Base-by-base conservation (phyloP, 2,113 vertebrate genomes). In the Peromyscus leucopus region DNA sequence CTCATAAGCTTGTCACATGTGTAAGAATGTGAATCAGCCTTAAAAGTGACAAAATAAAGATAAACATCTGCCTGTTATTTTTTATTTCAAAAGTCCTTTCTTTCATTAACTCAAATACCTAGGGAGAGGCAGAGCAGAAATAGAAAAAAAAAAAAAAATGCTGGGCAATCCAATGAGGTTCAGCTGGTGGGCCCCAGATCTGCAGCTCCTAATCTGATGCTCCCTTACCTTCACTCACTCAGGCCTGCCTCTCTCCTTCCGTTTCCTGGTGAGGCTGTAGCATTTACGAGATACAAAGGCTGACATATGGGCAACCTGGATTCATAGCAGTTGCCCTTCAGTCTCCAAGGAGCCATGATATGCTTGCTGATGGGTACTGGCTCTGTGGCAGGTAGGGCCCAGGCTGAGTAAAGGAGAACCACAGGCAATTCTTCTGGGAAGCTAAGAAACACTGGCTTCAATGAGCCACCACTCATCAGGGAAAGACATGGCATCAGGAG, bases 11-110 rank as follows among this genome's bases (percentile, higher is more conserved):
- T 51, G 46, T 55, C 51, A 75, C 24, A 1, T 2, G 10, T 11
- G 11, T 1, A n/a, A 87, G 65, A 93, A 65, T 24, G 67, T 31
- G 91, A 89, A 82, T 82, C 16, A 48, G 26, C 48, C 39, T 86
- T 63, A 22, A 67, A 89, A 39, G 1, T 46, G 63, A 95, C 42
- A 95, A 67, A 75, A 72, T 21, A 26, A 96, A 95, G 85, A 36
- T 55, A 59, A 74, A 22, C 16, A 15, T 36, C 79, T 36, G 15
- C 24, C 13, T 26, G 11, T 91, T 24, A 11, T 67, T 93, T 71
- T 82, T 36, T 12, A 55, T 63, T 31, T 90, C 36, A 79, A 28
- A 95, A 69, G 48, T 51, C 10, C 57, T 39, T 91, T 89, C 61
- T 55, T 61, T 36, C 17, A 72, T 83, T 39, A 79, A 16, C 72